Evolutionary conservation across 2,797 vertebrate genomes (phyloP), one percentile per base, ranked within the genome.

Genomic region (Schizothorax lantsangensis): DNA sequence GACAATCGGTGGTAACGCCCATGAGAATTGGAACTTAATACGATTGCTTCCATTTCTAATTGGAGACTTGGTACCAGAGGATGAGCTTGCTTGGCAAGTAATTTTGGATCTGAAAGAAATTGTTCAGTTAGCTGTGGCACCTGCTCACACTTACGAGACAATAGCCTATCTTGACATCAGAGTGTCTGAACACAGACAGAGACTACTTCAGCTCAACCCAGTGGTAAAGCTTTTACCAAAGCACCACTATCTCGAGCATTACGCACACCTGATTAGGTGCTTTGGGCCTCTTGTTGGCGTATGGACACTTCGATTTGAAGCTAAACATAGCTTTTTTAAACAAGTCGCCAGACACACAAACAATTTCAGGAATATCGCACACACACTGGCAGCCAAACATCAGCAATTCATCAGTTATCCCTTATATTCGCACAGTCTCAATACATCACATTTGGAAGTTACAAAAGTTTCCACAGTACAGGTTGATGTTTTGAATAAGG

Each of bases 31-130:
- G 86, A 40, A 52, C 19, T 47, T 89, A 9, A 6, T 90, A 73
- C 5, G 66, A 49, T 85, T 91, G 6, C 74, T 90, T n/a, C 89
- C 85, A 54, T 91, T 90, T 88, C 40, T 90, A 4, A 45, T 88
- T 45, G 86, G 86, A 64, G 83, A 81, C 45, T 40, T 84, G 23
- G 11, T 90, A 68, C 89, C 88, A 84, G 80, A 90, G 21, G 72
- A 33, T 89, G 88, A 89, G 49, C 85, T 84, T 30, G 87, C 87
- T 81, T 91, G 88, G 89, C 83, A 88, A 69, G 86, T 92, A 10
- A 17, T 91, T 17, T 6, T 89, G n/a, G 89, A 91, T 15, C 73
- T 91, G 36, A 92, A 92, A 40, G 86, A 91, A 79, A 89, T 87
- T 14, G 87, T 81, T 6, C 49, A 91, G 23, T 88, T 90, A 74